Evolutionary conservation across 1,140 invertebrate species (phyloP).

Genomic region (Ips typographus): DNA sequence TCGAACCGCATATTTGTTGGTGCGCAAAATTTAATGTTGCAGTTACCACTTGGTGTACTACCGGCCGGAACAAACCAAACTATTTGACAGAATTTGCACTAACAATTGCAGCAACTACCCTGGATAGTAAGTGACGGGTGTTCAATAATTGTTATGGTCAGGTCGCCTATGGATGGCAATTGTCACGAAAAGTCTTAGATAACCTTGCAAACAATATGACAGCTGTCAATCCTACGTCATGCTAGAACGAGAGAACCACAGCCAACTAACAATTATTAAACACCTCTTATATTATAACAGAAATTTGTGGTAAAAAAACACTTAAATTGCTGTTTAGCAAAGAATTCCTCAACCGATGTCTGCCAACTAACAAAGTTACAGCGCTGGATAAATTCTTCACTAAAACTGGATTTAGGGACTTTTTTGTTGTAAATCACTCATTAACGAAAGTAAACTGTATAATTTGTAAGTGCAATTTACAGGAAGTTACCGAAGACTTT

Average conservation of each 20-base stretch:
- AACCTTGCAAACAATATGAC: too few species aligned
- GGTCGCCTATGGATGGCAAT: background rate
- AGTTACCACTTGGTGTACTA: slow-evolving; percentile 36
- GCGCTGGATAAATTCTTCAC: slow-evolving; percentile 54
- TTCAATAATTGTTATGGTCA: background rate
- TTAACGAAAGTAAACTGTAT: background rate
- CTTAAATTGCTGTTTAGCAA: slow-evolving; percentile 49
- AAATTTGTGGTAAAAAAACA: too few species aligned
- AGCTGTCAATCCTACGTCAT: background rate
- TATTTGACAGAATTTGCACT: slow-evolving; percentile 55
- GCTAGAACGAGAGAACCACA: background rate
- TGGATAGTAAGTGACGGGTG: slow-evolving; percentile 52
- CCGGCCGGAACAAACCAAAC: slow-evolving; percentile 26
- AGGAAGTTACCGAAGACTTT: slow-evolving; percentile 66
- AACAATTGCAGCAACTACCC: slow-evolving; percentile 51
- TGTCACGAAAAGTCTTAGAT: background rate
- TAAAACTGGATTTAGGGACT: slow-evolving; percentile 57
- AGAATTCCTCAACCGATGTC: slow-evolving; percentile 58
- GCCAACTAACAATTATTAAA: background rate
- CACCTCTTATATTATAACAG: background rate
- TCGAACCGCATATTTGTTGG: background rate
- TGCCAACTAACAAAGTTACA: slow-evolving; percentile 53
- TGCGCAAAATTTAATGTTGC: slow-evolving; percentile 7
- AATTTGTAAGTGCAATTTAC: slow-evolving; percentile 39
- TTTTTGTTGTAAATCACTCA: slow-evolving; percentile 55